A percentile compares a stretch with the other conserved stretches of the same genome.
Evolutionary conservation across 1,140 invertebrate species (phyloP).

Genomic region (Aradophagus sp.): DNA sequence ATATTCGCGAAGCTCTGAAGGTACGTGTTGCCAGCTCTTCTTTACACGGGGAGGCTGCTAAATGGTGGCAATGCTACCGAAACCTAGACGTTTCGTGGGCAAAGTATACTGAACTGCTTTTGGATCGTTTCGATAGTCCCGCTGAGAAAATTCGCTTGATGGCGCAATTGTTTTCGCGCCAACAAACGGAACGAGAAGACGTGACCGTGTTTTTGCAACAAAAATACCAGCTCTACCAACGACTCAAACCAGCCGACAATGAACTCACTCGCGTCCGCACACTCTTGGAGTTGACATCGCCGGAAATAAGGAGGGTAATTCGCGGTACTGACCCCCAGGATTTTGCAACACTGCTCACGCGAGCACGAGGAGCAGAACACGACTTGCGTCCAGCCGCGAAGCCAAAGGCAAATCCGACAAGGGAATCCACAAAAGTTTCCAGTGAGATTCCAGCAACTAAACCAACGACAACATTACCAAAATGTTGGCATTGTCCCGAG

Average conservation of each 20-base stretch:
- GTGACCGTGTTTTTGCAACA: neutral
- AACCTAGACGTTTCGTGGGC: neutral
- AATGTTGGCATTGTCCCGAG: constrained; percentile 52
- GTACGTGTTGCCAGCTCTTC: neutral
- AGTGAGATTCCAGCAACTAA: neutral
- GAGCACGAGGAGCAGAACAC: constrained; percentile 21
- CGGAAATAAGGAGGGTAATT: constrained; percentile 5
- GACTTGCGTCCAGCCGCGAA: constrained; percentile 6
- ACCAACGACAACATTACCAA: neutral
- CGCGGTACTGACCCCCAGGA: neutral
- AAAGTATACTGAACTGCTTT: constrained; percentile 2
- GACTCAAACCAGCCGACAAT: neutral
- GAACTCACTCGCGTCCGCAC: neutral
- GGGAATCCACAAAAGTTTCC: neutral
- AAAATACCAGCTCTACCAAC: constrained; percentile 1
- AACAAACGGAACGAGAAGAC: neutral
- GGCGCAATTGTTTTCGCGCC: neutral
- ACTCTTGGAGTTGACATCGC: constrained; percentile 18
- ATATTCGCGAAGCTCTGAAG: neutral
- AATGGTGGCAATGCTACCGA: constrained; percentile 8
- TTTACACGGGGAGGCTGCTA: neutral
- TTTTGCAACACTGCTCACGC: constrained; percentile 11
- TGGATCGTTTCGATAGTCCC: constrained; percentile 2
- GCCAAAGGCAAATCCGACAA: neutral
- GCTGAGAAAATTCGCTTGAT: constrained; percentile 1